Conservation (phyloP, 2,113 vertebrate genomes). For the Telmatochromis sp. region DNA sequence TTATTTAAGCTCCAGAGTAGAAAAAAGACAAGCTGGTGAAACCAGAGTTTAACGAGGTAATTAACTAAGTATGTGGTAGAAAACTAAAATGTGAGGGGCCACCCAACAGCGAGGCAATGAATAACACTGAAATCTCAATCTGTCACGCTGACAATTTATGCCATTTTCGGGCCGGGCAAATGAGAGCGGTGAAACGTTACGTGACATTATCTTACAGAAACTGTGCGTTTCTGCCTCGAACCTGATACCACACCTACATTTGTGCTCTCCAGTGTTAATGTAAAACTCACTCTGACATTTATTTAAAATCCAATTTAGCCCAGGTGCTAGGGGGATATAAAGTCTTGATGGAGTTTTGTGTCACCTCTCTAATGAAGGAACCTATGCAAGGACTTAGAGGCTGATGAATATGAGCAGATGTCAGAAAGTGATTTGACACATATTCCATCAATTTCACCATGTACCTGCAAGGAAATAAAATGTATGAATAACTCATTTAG, state of each 20-base stretch:
- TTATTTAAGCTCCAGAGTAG: not conserved
- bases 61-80: not conserved
- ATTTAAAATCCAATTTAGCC: slow-evolving; percentile 75
- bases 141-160: not conserved
- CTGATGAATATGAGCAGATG: slow-evolving; percentile 74
- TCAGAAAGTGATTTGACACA: slow-evolving; percentile 68
- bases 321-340: slow-evolving; percentile 67
- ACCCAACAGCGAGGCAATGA: not conserved
- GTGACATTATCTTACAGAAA: slow-evolving; percentile 29
- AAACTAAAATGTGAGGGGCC: not conserved
- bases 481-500: slow-evolving; percentile 55
- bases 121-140: not conserved
- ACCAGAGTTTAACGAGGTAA: not conserved
- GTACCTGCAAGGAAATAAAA: slow-evolving; percentile 64
- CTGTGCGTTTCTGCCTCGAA: slow-evolving; percentile 1
- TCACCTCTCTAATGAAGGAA: slow-evolving; percentile 71
- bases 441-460: slow-evolving; percentile 71
- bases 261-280: slow-evolving; percentile 43
- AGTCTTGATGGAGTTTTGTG: slow-evolving; percentile 65
- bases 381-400: slow-evolving; percentile 54
- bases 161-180: not conserved
- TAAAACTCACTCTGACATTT: slow-evolving; percentile 72
- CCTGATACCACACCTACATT: slow-evolving; percentile 31
- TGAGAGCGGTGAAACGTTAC: not conserved
- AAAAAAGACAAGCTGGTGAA: not conserved